Evolutionary conservation across 2,113 vertebrate species (phyloP).

Genomic region (Columbina picui): DNA sequence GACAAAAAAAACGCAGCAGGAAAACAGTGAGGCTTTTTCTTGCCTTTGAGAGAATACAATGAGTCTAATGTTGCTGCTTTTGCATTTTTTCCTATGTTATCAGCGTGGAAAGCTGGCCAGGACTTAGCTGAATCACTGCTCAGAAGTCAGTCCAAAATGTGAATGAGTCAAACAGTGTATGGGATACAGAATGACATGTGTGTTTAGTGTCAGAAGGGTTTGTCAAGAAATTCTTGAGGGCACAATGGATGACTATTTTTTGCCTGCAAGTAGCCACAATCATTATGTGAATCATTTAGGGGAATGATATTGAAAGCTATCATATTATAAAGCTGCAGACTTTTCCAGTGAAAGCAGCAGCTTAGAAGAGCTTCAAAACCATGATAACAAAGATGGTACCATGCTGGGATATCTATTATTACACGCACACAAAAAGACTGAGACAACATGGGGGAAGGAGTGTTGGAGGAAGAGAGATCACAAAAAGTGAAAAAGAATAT

Average conservation of each 20-base stretch:
- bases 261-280: conserved; percentile 7
- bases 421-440: neutral
- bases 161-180: neutral
- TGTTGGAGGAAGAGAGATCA: neutral
- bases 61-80: conserved; percentile 1
- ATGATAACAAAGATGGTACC: neutral
- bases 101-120: conserved; percentile 16
- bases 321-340: conserved; percentile 12
- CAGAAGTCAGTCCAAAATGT: conserved; percentile 28
- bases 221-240: neutral
- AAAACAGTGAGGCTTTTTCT: conserved; percentile 21
- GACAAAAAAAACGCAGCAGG: neutral
- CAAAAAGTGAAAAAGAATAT: neutral
- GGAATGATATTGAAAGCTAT: conserved; percentile 7
- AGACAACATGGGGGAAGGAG: neutral
- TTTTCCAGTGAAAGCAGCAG: conserved; percentile 9
- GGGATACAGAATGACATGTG: neutral
- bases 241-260: neutral
- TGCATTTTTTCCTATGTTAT: conserved; percentile 22
- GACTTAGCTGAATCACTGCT: conserved; percentile 33
- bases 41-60: neutral
- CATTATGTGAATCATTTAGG: conserved; percentile 12
- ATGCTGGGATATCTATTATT: conserved; percentile 37
- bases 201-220: neutral
- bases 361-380: conserved; percentile 27